Base-by-base conservation (phyloP, 1,140 invertebrate species). In the Magallana ariakensis region DNA sequence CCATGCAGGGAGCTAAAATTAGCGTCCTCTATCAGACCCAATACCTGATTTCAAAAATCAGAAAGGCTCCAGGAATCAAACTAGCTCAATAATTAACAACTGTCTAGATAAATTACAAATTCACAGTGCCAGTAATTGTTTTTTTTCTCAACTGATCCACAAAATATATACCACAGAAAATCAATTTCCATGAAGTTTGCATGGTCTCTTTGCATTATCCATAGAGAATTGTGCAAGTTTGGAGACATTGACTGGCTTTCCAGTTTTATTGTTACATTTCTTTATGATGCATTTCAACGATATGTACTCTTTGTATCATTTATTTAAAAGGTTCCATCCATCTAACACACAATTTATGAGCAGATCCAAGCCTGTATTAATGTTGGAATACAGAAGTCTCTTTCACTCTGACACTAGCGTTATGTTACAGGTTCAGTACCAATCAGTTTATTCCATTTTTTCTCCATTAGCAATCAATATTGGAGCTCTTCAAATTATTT, bases 291-390 rank as follows among this genome's bases (percentile, higher is more conserved):
- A 75, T 75, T 75, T 75, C 66, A 33, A 75, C 33, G 5, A 26
- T 33, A 75, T 75, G 66, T 75, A 75, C 66, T 33, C 66, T 75
- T 22, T 33, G 66, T 13, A 75, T 75, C 66, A 75, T 75, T 70
- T 75, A 75, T 26, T 75, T 75, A 75, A 75, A 75, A 75, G 66
- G 66, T 75, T 75, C 66, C 66, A 75, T 75, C 22, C 22, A 75
- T 13, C 66, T 75, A 33, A 13, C 10, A 33, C 22, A 75, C 66
- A 10, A 22, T 10, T 75, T 75, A 75, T 75, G 66, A 22, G 66
- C 22, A 26, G 22, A 22, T 11, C 22, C 33, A 13, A 22, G 66
- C 66, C 26, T 75, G 10, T 26, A 75, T 75, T 75, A 75, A 75
- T 75, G 66, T 19, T 33, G 66, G 5, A 26, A 75, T 33, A 75